phyloP scores from a whole-genome alignment of 2,797 vertebrate genomes.

The Phylloscopus collybita region DNA sequence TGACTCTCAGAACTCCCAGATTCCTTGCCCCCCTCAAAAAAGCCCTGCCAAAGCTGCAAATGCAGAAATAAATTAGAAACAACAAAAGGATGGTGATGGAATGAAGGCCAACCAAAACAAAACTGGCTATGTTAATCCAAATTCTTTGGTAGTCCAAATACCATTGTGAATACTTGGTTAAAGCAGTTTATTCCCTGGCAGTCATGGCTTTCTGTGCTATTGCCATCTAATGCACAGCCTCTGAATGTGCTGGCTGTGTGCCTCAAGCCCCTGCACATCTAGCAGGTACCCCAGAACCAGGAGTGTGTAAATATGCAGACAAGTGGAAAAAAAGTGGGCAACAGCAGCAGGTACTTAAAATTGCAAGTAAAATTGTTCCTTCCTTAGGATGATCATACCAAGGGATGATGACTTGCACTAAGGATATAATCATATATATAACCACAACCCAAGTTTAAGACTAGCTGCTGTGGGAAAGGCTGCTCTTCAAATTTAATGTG shows the following conservation, averaged over 20 bases:
- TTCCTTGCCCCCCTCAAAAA: not conserved
- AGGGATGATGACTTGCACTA: not conserved
- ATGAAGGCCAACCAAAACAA: not conserved
- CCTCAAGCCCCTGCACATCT: not conserved
- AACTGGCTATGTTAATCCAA: not conserved
- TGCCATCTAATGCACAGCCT: accelerated
- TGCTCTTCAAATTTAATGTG: not conserved
- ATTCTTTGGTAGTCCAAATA: not conserved
- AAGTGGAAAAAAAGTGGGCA: not conserved
- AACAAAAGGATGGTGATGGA: not conserved
- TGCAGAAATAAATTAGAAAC: not conserved
- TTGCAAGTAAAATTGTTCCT: not conserved
- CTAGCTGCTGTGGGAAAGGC: not conserved
- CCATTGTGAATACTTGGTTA: not conserved
- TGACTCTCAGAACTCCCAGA: slow-evolving; percentile 1
- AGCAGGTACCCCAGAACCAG: not conserved
- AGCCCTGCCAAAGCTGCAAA: not conserved
- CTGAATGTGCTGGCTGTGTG: not conserved
- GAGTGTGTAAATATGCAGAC: not conserved
- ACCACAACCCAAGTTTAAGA: not conserved
- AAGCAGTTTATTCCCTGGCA: not conserved
- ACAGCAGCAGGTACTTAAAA: not conserved
- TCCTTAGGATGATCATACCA: not conserved
- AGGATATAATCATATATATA: not conserved
- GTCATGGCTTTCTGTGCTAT: not conserved